Conservation (phyloP, 2,113 vertebrate species). For the Nanger granti region DNA sequence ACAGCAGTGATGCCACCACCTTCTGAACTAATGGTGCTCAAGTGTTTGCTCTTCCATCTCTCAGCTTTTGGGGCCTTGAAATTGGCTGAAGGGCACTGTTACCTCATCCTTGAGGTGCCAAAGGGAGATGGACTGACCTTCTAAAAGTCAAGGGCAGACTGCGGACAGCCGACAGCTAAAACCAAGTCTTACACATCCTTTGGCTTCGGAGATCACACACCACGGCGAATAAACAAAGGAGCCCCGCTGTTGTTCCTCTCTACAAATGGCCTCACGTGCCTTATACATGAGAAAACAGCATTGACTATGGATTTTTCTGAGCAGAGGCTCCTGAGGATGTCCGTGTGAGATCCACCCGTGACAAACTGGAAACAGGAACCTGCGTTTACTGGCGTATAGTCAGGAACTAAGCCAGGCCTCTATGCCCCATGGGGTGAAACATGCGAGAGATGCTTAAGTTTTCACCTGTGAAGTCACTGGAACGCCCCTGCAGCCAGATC, state of each 20-base stretch:
- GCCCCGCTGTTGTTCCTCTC: too few relatives aligned
- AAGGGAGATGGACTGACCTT: slow-evolving; percentile 3
- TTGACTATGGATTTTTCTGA: not conserved
- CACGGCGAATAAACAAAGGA: not conserved
- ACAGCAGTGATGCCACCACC: not conserved
- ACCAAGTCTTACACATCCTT: not conserved
- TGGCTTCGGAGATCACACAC: not conserved
- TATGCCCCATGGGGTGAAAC: too few relatives aligned
- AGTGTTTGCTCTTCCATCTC: not conserved
- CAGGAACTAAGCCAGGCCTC: not conserved
- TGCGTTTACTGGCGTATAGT: not conserved
- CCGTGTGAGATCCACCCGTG: rapidly evolving
- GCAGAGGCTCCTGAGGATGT: not conserved
- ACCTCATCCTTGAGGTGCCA: not conserved
- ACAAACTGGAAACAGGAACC: not conserved
- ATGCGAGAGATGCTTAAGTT: not conserved
- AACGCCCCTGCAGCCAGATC: not conserved
- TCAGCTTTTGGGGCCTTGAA: slow-evolving; percentile 41
- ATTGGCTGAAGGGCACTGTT: not conserved
- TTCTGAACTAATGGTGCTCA: not conserved
- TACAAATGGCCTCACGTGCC: too few relatives aligned
- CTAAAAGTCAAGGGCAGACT: slow-evolving; percentile 30
- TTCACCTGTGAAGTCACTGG: not conserved
- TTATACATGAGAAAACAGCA: too few relatives aligned
- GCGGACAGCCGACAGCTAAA: not conserved